These are phyloP conservation scores for Adrianichthys oophorus DNA, from an alignment of 2,797 vertebrate genomes.

Conservation along the genomic window DNA sequence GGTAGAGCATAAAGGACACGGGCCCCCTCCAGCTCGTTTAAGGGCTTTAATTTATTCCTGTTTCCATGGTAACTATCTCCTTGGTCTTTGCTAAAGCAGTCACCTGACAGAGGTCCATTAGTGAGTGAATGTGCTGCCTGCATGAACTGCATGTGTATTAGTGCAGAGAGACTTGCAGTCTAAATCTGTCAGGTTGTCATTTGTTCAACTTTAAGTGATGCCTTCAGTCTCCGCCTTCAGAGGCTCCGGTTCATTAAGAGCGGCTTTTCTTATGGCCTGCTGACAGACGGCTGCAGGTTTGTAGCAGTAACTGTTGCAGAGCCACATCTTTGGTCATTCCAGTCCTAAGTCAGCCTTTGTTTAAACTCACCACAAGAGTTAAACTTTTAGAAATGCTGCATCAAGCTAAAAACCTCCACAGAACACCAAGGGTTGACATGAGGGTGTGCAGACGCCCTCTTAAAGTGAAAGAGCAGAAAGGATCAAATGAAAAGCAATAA, in stretches of 20 bases:
- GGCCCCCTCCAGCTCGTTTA: conserved; percentile 71
- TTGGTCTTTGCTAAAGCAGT: conserved; percentile 81
- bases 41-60: conserved; percentile 85
- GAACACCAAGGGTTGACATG: too few relatives aligned
- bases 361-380: too few relatives aligned
- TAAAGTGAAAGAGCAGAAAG: too few relatives aligned
- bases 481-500: too few relatives aligned
- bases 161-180: conserved; percentile 78
- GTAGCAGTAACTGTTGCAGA: too few relatives aligned
- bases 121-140: conserved; percentile 75
- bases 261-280: conserved; percentile 3
- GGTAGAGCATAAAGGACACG: conserved; percentile 66
- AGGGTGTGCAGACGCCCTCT: too few relatives aligned
- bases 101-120: conserved; percentile 88
- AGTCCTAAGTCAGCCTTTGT: too few relatives aligned
- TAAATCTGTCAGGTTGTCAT: conserved; percentile 89
- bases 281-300: conserved; percentile 30
- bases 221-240: conserved; percentile 82
- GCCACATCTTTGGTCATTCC: too few relatives aligned
- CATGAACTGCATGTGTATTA: conserved; percentile 63
- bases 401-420: too few relatives aligned
- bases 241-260: conserved; percentile 63
- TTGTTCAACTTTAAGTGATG: conserved; percentile 86
- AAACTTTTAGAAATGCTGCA: too few relatives aligned
- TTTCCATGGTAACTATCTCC: conserved; percentile 94